phyloP scores from a whole-genome alignment of 2,888 invertebrate species.

The Mythimna albipuncta region DNA sequence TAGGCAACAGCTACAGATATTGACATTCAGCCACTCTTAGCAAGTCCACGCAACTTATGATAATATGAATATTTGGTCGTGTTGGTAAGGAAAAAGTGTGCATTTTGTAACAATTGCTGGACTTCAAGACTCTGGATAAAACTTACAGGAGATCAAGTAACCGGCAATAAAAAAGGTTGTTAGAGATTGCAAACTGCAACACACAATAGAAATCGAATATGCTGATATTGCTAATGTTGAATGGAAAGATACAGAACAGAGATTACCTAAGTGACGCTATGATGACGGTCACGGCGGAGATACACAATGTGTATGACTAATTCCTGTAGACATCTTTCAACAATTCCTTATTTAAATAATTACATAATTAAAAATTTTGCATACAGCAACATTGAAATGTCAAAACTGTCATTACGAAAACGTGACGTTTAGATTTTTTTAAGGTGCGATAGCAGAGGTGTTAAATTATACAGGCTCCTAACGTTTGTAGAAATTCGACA shows the following conservation, averaged over 20 bases:
- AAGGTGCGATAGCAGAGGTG: conserved; percentile 54
- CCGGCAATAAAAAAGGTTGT: neutral
- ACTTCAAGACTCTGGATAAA: too few species aligned
- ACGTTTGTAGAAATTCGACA: conserved; percentile 43
- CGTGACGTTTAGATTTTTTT: conserved; percentile 47
- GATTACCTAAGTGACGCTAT: neutral
- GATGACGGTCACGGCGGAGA: neutral
- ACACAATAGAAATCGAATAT: conserved; percentile 13
- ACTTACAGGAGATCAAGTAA: neutral
- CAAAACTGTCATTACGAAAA: conserved; percentile 55
- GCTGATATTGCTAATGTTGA: too few species aligned
- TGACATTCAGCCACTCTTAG: conserved; percentile 42
- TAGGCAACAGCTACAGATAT: conserved; percentile 35
- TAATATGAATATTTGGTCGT: conserved; percentile 18
- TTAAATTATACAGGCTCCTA: conserved; percentile 55
- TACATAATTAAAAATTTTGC: conserved; percentile 6
- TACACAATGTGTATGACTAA: neutral
- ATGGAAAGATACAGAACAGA: neutral
- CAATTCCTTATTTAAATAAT: neutral
- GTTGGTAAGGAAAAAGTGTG: neutral
- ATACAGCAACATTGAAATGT: conserved; percentile 50
- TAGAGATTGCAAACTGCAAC: neutral
- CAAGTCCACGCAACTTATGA: conserved; percentile 23
- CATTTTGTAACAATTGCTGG: neutral
- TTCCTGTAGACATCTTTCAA: neutral